Evolutionary conservation across 2,888 invertebrate species (phyloP), one percentile per base, ranked within the genome.

Genomic region (Branchellion lobata): DNA sequence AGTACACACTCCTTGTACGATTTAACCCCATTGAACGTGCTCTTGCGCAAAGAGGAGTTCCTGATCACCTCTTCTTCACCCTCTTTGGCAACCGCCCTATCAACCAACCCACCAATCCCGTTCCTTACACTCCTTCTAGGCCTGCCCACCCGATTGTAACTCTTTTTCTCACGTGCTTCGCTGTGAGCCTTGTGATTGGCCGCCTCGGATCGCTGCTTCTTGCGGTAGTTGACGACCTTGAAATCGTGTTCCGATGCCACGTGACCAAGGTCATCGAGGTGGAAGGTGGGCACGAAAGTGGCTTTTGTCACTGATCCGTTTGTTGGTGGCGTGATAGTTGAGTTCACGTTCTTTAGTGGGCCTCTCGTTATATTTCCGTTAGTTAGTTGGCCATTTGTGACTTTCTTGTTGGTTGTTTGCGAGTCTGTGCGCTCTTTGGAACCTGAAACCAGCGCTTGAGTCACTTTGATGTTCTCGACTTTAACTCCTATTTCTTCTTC

Each of bases 201-300:
- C n/a, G 21, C 24, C 24, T 18, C 21, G n/a, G 24, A 5, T 14
- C 61, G 61, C 21, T 18, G 61, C 24, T 57, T 57, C 61, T 57
- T 57, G 61, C 61, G 61, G 24, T 57, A 57, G 24, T 57, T 57
- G 61, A 57, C 61, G 11, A 57, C 61, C 24, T 57, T 8, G 61
- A 18, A 8, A 8, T 57, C 61, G 14, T 57, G 14, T 5, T 57
- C 61, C 40, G 8, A 8, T 14, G 14, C 40, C 40, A 40, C 40
- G 40, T 40, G 40, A 40, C 40, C 40, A 14, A 40, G 40, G 8
- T 40, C 40, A 14, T 40, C 40, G 8, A 40, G 40, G 8, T 40
- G 40, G 40, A 40, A 40, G 40, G 40, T 8, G 40, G 40, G 14
- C 8, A 14, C 8, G 40, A 14, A 40, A 40, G 40, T 5, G 40